These are phyloP conservation scores for Sciurus carolinensis DNA, from an alignment of 2,797 vertebrate species.

Conservation along the genomic window DNA sequence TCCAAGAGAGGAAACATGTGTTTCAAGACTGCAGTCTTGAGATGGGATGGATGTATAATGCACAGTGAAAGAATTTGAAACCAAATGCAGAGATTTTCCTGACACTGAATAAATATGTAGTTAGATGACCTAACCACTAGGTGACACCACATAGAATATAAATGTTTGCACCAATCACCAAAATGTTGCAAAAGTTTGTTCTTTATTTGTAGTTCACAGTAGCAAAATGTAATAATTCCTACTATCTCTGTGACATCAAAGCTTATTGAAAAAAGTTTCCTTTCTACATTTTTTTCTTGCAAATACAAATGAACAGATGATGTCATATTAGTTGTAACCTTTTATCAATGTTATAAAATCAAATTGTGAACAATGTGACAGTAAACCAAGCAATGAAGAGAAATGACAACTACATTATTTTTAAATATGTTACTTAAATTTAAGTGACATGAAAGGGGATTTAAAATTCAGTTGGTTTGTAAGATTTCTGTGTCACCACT, in stretches of 20 bases:
- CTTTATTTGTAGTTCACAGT: not conserved
- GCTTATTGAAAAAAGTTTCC: not conserved
- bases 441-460: not conserved
- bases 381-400: not conserved
- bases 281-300: not conserved
- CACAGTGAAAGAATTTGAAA: not conserved
- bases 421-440: not conserved
- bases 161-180: not conserved
- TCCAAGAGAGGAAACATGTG: not conserved
- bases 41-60: not conserved
- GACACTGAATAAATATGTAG: not conserved
- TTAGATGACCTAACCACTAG: not conserved
- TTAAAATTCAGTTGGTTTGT: not conserved
- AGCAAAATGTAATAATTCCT: not conserved
- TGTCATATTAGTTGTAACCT: not conserved
- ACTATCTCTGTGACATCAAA: not conserved
- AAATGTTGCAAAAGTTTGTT: not conserved
- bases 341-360: not conserved
- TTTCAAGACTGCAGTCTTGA: not conserved
- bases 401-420: not conserved
- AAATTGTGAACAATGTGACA: not conserved
- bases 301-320: not conserved
- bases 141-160: not conserved
- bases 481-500: not conserved
- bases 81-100: rapidly evolving